Conservation (phyloP, 2,113 vertebrate species). For the Hyaena hyaena region DNA sequence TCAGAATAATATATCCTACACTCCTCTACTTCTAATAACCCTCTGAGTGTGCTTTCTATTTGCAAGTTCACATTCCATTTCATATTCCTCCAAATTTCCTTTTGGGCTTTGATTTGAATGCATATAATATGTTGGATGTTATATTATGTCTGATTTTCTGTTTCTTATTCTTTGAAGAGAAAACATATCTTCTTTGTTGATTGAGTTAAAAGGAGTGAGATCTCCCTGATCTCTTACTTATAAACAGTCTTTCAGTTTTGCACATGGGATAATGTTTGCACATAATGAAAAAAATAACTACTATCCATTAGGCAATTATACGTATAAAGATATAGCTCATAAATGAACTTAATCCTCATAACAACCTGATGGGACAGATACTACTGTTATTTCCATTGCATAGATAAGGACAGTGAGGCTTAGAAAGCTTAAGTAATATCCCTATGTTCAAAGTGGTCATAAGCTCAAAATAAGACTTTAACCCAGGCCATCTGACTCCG, state of each 20-base stretch:
- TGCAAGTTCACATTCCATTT: slow-evolving; percentile 40
- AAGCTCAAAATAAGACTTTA: neutral
- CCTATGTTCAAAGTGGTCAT: neutral
- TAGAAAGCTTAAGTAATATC: neutral
- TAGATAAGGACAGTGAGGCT: neutral
- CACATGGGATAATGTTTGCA: neutral
- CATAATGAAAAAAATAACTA: neutral
- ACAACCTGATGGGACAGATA: neutral
- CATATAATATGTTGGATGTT: neutral
- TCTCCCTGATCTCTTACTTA: neutral
- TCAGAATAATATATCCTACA: slow-evolving; percentile 18
- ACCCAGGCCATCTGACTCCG: neutral
- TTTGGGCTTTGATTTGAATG: neutral
- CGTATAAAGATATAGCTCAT: neutral
- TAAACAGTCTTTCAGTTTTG: neutral
- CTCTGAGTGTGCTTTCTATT: slow-evolving; percentile 46
- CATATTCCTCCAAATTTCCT: neutral
- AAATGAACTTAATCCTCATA: neutral
- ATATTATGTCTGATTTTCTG: neutral
- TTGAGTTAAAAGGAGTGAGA: neutral
- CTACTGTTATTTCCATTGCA: neutral
- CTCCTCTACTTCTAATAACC: slow-evolving; percentile 37
- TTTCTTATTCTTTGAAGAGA: neutral
- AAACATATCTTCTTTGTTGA: neutral
- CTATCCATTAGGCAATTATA: neutral